These are phyloP conservation scores for Cryptotis parvus DNA, from an alignment of 2,113 vertebrate species.

Conservation along the genomic window DNA sequence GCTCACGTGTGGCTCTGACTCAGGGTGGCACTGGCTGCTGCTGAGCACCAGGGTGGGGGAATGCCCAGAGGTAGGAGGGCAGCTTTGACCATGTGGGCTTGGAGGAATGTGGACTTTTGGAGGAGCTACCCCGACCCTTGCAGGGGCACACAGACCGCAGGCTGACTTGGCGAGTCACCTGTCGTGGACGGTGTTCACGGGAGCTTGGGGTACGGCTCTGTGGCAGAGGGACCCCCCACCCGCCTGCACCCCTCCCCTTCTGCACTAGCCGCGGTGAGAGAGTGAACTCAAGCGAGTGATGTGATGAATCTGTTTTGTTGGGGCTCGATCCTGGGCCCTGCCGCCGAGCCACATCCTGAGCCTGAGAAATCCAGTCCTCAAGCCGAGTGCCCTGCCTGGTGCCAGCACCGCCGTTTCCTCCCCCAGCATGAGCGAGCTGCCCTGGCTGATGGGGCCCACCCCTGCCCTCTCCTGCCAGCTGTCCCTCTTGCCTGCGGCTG, in stretches of 20 bases:
- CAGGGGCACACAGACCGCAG: neutral
- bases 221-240: too few relatives aligned
- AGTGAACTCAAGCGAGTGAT: too few relatives aligned
- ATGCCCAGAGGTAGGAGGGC: neutral
- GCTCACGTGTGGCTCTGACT: neutral
- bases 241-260: neutral
- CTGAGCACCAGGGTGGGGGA: neutral
- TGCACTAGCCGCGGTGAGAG: neutral
- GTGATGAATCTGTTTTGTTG: neutral
- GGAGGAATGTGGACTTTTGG: neutral
- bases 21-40: neutral
- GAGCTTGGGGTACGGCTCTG: too few relatives aligned
- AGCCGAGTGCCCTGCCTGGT: too few relatives aligned
- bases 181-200: too few relatives aligned
- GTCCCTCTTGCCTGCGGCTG: neutral
- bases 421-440: neutral
- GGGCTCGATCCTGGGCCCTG: too few relatives aligned
- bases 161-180: too few relatives aligned
- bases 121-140: neutral
- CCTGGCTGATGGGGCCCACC: neutral
- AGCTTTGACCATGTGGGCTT: neutral
- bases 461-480: neutral
- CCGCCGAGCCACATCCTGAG: too few relatives aligned
- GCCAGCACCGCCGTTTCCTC: fast-evolving
- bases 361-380: too few relatives aligned